Conservation (phyloP, 1,140 invertebrate species). For the Polypedilum vanderplanki region DNA sequence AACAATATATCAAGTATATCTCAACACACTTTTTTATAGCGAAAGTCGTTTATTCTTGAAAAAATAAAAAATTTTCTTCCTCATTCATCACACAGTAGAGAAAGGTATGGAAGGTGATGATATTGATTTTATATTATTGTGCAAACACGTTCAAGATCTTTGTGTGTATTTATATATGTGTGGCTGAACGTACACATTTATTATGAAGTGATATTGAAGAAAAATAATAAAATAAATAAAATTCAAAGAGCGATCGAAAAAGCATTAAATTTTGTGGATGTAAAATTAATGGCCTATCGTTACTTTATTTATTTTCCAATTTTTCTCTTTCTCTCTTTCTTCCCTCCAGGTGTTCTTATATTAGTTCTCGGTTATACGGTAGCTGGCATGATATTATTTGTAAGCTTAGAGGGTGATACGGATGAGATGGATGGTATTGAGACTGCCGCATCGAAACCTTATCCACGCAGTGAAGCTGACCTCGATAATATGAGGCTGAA, state of each 20-base stretch:
- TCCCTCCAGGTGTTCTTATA: constrained; percentile 63
- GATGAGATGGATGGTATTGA: constrained; percentile 45
- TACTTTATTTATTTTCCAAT: background rate
- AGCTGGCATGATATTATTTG: constrained; percentile 85
- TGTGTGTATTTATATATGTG: too few relatives aligned
- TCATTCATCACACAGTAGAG: too few relatives aligned
- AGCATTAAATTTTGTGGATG: constrained; percentile 19
- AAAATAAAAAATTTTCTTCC: background rate
- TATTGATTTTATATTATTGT: too few relatives aligned
- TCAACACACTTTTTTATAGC: background rate
- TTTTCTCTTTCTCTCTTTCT: background rate
- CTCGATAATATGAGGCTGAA: constrained; percentile 47
- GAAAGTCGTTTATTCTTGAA: background rate
- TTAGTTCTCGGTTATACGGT: constrained; percentile 85
- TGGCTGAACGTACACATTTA: too few relatives aligned
- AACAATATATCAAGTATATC: constrained; percentile 13
- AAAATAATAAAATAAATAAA: too few relatives aligned
- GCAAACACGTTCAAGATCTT: too few relatives aligned
- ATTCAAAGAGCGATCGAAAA: background rate
- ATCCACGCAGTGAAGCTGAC: constrained; percentile 46
- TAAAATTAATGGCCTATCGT: constrained; percentile 13
- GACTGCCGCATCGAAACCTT: constrained; percentile 54
- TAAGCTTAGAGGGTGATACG: constrained; percentile 67
- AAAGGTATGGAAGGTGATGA: too few relatives aligned
- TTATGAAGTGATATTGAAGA: too few relatives aligned